phyloP scores from a whole-genome alignment of 2,797 vertebrate genomes.

The Rhynchonycteris naso region DNA sequence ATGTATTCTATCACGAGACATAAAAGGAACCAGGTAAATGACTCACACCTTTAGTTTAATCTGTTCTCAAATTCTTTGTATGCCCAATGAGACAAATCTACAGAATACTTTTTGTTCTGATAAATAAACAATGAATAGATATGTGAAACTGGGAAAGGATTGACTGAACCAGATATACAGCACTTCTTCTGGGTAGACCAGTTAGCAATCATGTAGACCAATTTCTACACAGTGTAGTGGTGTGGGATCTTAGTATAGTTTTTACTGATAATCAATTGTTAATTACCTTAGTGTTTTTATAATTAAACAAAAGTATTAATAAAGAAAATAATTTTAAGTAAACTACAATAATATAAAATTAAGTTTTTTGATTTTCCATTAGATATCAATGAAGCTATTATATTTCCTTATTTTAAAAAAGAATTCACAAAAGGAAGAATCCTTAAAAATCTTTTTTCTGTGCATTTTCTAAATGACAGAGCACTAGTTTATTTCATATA shows the following conservation, averaged over 20 bases:
- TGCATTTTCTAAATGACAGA: conserved; percentile 1
- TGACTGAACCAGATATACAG: background rate
- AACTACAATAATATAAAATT: conserved; percentile 21
- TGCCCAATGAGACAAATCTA: conserved; percentile 59
- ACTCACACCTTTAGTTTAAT: conserved; percentile 71
- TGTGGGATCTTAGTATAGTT: background rate
- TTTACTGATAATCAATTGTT: conserved; percentile 36
- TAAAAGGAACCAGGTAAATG: conserved; percentile 67
- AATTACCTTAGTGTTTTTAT: background rate
- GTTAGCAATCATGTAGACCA: background rate
- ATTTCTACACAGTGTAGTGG: background rate
- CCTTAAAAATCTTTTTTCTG: background rate
- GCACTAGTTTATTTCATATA: background rate
- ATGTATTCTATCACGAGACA: conserved; percentile 69
- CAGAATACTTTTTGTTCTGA: conserved; percentile 32
- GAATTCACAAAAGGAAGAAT: background rate
- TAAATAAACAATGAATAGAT: conserved; percentile 57
- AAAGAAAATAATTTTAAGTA: conserved; percentile 11
- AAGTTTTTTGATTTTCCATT: conserved; percentile 51
- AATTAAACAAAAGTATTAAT: background rate
- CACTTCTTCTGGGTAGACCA: background rate
- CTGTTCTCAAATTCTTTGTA: conserved; percentile 66
- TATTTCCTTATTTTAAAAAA: background rate
- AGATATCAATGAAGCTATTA: background rate
- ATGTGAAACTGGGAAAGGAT: conserved; percentile 36